A percentile compares a stretch with the other conserved stretches of the same genome.
Conservation (phyloP, 1,140 invertebrate genomes). For the Stegodyphus mimosarum region DNA sequence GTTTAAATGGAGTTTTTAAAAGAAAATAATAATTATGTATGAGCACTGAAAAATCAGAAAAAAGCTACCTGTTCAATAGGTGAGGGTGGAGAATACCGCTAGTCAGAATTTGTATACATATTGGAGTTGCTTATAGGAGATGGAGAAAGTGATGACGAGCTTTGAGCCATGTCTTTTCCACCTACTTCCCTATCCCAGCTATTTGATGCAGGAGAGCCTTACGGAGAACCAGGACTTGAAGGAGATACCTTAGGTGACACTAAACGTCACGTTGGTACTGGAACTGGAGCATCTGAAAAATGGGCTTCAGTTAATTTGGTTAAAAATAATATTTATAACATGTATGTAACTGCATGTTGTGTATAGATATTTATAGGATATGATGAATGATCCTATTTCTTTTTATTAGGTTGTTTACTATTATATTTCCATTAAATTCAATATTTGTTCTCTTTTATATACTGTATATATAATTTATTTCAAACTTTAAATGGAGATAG, state of each 20-base stretch:
- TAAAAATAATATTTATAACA: too few species aligned
- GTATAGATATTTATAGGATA: too few species aligned
- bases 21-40: too few species aligned
- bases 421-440: too few species aligned
- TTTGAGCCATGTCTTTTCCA: conserved; percentile 55
- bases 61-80: conserved; percentile 42
- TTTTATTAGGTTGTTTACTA: too few species aligned
- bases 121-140: conserved; percentile 39
- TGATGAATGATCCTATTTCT: too few species aligned
- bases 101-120: conserved; percentile 10
- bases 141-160: neutral
- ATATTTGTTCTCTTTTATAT: too few species aligned
- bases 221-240: neutral
- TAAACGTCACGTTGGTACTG: conserved; percentile 65
- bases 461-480: too few species aligned
- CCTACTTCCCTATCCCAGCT: conserved; percentile 38
- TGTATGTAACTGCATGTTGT: too few species aligned
- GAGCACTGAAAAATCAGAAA: too few species aligned
- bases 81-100: conserved; percentile 28
- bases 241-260: conserved; percentile 44
- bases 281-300: conserved; percentile 67
- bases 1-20: too few species aligned
- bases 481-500: too few species aligned
- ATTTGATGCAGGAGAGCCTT: conserved; percentile 21
- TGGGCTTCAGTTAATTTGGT: neutral